Conservation (phyloP, 2,113 vertebrate genomes). For the Ginglymostoma cirratum region DNA sequence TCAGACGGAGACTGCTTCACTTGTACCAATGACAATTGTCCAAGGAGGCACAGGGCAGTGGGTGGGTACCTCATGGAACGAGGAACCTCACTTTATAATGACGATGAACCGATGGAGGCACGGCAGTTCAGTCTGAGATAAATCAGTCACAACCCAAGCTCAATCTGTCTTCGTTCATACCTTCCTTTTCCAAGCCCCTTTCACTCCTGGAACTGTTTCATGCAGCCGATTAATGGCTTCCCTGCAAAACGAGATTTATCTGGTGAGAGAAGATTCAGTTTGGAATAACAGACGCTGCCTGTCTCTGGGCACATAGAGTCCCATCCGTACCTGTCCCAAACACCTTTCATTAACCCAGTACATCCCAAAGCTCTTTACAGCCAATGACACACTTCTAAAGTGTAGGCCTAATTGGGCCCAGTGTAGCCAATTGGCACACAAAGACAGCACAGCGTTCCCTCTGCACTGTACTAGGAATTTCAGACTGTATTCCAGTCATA, state of each 20-base stretch:
- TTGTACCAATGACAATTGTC: not conserved
- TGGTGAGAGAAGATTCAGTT: not conserved
- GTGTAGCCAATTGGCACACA: not conserved
- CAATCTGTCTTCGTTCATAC: constrained; percentile 47
- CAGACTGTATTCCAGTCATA: not conserved
- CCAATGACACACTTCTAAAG: not conserved
- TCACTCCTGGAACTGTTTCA: constrained; percentile 80
- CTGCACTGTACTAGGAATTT: not conserved
- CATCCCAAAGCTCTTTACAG: not conserved
- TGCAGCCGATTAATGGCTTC: constrained; percentile 94
- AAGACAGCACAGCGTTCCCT: not conserved
- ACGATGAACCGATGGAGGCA: too few relatives aligned
- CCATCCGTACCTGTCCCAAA: not conserved
- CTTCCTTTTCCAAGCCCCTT: constrained; percentile 88
- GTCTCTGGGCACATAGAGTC: not conserved
- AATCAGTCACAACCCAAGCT: not conserved
- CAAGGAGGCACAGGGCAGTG: not conserved
- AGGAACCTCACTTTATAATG: not conserved
- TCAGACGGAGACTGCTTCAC: not conserved
- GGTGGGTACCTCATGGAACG: not conserved
- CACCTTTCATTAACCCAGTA: not conserved
- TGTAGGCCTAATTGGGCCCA: not conserved
- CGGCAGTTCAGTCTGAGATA: too few relatives aligned
- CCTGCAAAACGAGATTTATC: constrained; percentile 50
- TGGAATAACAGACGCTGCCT: not conserved